Percentiles rank a stretch among this genome's conserved stretches.
phyloP scores from a whole-genome alignment of 2,888 invertebrate species.

The Auanema sp. region DNA sequence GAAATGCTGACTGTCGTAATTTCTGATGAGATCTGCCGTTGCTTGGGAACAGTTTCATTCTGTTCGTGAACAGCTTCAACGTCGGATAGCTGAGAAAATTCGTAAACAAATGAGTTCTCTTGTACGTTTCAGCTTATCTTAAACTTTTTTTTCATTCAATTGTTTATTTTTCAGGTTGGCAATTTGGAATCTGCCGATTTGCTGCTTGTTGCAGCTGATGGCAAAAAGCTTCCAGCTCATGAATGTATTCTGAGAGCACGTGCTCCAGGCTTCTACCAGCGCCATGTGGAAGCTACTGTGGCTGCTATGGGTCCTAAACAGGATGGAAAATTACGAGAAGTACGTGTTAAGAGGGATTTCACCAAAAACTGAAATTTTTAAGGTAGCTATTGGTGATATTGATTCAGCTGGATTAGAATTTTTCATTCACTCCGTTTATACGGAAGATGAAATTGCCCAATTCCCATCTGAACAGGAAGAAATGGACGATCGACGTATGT shows the following conservation, averaged over 20 bases:
- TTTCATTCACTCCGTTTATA: conserved; percentile 60
- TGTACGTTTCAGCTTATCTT: conserved; percentile 18
- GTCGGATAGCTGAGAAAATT: conserved; percentile 41
- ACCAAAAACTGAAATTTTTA: conserved; percentile 19
- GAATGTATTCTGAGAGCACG: conserved; percentile 53
- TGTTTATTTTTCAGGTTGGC: conserved; percentile 36
- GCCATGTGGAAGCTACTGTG: conserved; percentile 55
- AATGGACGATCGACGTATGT: conserved; percentile 37
- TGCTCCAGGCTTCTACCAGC: conserved; percentile 59
- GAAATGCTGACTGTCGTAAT: conserved; percentile 20
- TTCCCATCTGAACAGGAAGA: conserved; percentile 28
- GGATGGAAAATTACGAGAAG: conserved; percentile 33
- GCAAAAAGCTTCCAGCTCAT: conserved; percentile 56
- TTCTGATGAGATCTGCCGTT: conserved; percentile 26
- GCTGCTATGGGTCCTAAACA: conserved; percentile 42
- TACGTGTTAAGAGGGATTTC: conserved; percentile 8
- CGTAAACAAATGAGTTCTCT: conserved; percentile 43
- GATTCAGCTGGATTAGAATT: conserved; percentile 57
- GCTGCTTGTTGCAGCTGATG: conserved; percentile 56
- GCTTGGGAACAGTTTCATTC: conserved; percentile 45
- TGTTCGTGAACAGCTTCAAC: conserved; percentile 44
- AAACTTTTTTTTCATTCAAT: neutral
- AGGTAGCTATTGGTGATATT: conserved; percentile 59
- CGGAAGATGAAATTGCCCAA: conserved; percentile 56
- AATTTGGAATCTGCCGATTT: conserved; percentile 53